These are phyloP conservation scores for Cylindroiulus punctatus DNA, from an alignment of 2,888 invertebrate genomes.

Conservation along the genomic window DNA sequence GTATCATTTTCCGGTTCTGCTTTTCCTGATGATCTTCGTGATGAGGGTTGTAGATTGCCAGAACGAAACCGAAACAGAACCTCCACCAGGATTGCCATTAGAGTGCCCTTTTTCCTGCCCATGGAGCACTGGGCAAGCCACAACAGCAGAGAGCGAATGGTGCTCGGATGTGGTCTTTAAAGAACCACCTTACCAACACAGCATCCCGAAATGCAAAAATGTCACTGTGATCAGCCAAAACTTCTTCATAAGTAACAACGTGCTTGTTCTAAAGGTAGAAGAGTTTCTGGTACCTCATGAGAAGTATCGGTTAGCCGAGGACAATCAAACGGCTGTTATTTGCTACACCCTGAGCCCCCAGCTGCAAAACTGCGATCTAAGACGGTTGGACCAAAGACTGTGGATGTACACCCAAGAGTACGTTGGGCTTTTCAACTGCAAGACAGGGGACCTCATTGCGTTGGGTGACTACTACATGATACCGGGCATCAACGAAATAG, in stretches of 20 bases:
- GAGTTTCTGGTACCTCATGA: background rate
- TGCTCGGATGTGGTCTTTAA: background rate
- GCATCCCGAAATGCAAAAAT: background rate
- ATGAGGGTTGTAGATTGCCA: background rate
- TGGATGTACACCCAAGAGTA: background rate
- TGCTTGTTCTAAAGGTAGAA: background rate
- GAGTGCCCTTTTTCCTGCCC: background rate
- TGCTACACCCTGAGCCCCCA: slow-evolving; percentile 52
- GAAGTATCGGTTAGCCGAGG: background rate
- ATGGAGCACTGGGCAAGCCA: background rate
- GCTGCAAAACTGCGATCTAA: slow-evolving; percentile 50
- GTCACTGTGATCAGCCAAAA: background rate
- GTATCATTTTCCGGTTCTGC: background rate
- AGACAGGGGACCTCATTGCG: background rate
- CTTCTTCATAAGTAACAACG: background rate
- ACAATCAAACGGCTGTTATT: slow-evolving; percentile 44
- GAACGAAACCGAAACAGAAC: background rate
- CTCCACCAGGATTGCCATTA: background rate
- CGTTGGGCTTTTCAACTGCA: background rate
- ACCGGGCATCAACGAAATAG: background rate
- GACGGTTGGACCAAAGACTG: background rate
- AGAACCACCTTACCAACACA: background rate
- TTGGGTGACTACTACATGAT: slow-evolving; percentile 42
- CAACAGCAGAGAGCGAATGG: background rate
- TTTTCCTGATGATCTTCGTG: no score